phyloP scores from a whole-genome alignment of 2,797 vertebrate species.

The Eleutherodactylus coqui region DNA sequence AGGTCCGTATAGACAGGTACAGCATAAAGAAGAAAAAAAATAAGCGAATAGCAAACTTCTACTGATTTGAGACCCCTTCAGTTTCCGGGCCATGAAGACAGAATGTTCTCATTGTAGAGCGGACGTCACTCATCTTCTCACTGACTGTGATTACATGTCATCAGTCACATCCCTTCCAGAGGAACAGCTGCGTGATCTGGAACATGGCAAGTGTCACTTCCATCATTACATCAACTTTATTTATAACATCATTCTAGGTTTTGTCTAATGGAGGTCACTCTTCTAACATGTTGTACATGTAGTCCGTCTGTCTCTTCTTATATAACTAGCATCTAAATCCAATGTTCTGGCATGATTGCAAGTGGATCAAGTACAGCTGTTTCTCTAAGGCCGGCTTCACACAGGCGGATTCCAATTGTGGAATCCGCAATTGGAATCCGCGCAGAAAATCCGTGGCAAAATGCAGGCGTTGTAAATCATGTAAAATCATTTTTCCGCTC shows the following conservation, averaged over 20 bases:
- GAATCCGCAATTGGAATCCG: too few species aligned
- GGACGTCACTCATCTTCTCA: conserved; percentile 43
- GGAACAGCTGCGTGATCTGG: conserved; percentile 30
- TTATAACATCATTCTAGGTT: not conserved
- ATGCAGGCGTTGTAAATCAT: too few species aligned
- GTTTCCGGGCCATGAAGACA: conserved; percentile 29
- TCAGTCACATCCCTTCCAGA: conserved; percentile 34
- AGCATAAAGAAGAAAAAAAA: not conserved
- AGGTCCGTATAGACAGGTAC: not conserved
- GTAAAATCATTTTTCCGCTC: too few species aligned
- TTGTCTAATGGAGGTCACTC: not conserved
- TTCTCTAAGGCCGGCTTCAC: too few species aligned
- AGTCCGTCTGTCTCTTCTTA: not conserved
- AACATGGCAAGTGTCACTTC: not conserved
- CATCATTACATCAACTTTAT: not conserved
- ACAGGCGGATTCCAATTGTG: too few species aligned
- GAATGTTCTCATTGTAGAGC: conserved; percentile 33
- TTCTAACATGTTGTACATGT: not conserved
- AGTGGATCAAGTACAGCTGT: too few species aligned
- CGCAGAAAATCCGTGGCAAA: too few species aligned
- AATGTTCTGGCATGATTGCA: too few species aligned
- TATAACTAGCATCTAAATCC: too few species aligned
- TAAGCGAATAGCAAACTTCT: not conserved
- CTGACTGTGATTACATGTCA: conserved; percentile 42
- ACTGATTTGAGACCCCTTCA: not conserved